phyloP scores from a whole-genome alignment of 2,888 invertebrate genomes.

The Plemyria rubiginata region DNA sequence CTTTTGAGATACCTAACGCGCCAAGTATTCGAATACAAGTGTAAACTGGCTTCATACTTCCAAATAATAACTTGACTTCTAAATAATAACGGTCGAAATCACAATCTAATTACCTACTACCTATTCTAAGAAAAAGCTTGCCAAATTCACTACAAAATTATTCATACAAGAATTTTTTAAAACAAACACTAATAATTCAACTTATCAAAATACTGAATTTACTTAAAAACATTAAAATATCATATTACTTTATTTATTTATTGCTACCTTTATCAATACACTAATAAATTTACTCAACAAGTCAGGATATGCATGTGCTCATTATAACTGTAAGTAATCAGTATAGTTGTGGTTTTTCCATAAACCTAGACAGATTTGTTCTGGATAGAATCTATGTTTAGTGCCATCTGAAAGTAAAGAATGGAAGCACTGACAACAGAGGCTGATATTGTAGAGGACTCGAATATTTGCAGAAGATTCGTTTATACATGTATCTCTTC shows the following conservation, averaged over 20 bases:
- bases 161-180: constrained; percentile 67
- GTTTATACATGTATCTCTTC: constrained; percentile 9
- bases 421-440: constrained; percentile 43
- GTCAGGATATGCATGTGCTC: constrained; percentile 79
- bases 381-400: constrained; percentile 48
- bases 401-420: constrained; percentile 67
- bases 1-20: constrained; percentile 24
- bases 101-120: constrained; percentile 56
- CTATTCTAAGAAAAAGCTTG: constrained; percentile 56
- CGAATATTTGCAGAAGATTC: constrained; percentile 38
- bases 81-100: constrained; percentile 44
- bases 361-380: constrained; percentile 37
- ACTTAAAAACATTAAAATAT: constrained; percentile 67
- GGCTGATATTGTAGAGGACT: constrained; percentile 38
- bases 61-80: constrained; percentile 43
- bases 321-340: constrained; percentile 63
- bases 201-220: constrained; percentile 78
- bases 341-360: constrained; percentile 43
- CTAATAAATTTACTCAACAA: constrained; percentile 57
- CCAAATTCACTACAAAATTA: constrained; percentile 70
- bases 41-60: constrained; percentile 37
- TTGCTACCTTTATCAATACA: constrained; percentile 74
- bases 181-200: constrained; percentile 66
- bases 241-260: constrained; percentile 69
- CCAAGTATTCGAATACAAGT: constrained; percentile 36